Evolutionary conservation across 2,888 invertebrate genomes (phyloP).

Genomic region (Drosophila mercatorum): DNA sequence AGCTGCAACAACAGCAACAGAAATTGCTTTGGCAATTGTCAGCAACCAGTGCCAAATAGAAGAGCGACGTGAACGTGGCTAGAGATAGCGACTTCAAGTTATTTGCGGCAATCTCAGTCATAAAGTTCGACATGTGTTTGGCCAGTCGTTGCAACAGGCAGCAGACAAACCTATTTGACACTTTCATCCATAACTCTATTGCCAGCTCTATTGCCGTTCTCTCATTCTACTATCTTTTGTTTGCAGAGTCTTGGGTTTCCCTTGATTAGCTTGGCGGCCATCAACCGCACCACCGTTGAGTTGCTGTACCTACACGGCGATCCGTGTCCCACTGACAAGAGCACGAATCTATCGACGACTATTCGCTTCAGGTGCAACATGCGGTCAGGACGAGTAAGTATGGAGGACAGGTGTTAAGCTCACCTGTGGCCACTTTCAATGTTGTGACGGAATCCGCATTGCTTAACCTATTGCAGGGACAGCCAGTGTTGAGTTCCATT

Average conservation of each 20-base stretch:
- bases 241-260: slow-evolving; percentile 84
- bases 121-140: slow-evolving; percentile 62
- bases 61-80: slow-evolving; percentile 47
- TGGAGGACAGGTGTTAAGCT: background rate
- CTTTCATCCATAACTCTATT: slow-evolving; percentile 1
- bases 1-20: slow-evolving; percentile 6
- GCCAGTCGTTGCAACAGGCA: slow-evolving; percentile 11
- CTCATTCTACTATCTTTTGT: slow-evolving; percentile 8
- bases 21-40: slow-evolving; percentile 7
- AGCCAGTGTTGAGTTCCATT: slow-evolving; percentile 82
- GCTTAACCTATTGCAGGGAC: slow-evolving; percentile 70
- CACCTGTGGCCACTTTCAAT: slow-evolving; percentile 12
- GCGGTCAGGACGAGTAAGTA: slow-evolving; percentile 82
- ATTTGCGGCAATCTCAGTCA: slow-evolving; percentile 76
- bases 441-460: slow-evolving; percentile 16
- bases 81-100: slow-evolving; percentile 64
- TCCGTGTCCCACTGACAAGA: slow-evolving; percentile 78
- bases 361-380: slow-evolving; percentile 82
- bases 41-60: slow-evolving; percentile 11
- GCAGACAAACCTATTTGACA: slow-evolving; percentile 16
- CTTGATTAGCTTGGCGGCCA: slow-evolving; percentile 69
- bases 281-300: slow-evolving; percentile 77
- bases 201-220: slow-evolving; percentile 8
- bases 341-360: slow-evolving; percentile 74
- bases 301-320: slow-evolving; percentile 81